Conservation (phyloP, 2,888 invertebrate species). For the Noctua comes region DNA sequence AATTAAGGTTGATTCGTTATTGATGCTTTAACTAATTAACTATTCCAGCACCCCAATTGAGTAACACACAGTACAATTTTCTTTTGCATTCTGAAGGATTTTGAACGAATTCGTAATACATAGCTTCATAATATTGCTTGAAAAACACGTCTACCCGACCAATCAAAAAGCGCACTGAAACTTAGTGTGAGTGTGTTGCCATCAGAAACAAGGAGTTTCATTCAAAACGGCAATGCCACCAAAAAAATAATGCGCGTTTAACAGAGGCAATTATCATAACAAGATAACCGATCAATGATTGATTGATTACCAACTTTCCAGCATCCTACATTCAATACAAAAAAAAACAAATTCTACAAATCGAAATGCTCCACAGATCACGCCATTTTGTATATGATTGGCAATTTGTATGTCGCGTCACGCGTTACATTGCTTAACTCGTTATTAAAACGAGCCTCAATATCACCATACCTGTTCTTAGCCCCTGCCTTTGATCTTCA, state of each 20-base stretch:
- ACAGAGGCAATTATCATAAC: background rate
- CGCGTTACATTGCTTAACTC: constrained; percentile 60
- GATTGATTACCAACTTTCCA: constrained; percentile 24
- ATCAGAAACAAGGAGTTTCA: background rate
- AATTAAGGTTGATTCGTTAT: background rate
- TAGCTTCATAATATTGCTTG: background rate
- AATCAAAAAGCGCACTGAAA: background rate
- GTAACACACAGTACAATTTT: background rate
- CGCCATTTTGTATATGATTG: constrained; percentile 59
- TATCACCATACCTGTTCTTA: constrained; percentile 76
- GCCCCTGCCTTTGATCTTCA: constrained; percentile 74
- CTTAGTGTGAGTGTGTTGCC: background rate
- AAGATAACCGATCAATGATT: constrained; percentile 7
- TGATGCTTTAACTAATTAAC: background rate
- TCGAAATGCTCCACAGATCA: constrained; percentile 35
- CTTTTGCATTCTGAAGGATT: background rate
- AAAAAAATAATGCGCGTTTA: background rate
- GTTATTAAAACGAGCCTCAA: constrained; percentile 71
- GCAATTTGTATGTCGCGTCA: constrained; percentile 61
- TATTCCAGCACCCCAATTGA: background rate
- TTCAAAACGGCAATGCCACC: background rate
- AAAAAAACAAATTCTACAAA: constrained; percentile 27
- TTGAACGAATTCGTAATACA: background rate
- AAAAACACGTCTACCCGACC: background rate
- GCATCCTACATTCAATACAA: background rate